These are phyloP conservation scores for Drosophila macrospina DNA, from an alignment of 2,888 invertebrate species.

Conservation along the genomic window DNA sequence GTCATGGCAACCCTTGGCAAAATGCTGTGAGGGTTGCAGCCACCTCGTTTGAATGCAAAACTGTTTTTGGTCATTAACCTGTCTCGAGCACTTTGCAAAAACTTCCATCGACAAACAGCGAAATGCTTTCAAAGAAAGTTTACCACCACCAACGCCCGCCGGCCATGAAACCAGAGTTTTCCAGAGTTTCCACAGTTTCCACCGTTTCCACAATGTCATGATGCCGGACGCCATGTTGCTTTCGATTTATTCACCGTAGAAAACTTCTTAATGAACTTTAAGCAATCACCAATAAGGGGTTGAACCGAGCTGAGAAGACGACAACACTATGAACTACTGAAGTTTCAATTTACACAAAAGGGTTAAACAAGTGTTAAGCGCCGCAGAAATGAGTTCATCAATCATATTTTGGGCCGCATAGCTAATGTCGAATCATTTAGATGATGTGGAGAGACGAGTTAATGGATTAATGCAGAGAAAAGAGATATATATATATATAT, in stretches of 20 bases:
- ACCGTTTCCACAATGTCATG: slow-evolving; percentile 65
- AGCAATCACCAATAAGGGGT: slow-evolving; percentile 24
- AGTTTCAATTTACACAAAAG: slow-evolving; percentile 58
- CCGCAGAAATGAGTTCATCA: slow-evolving; percentile 58
- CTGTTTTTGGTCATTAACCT: slow-evolving; percentile 80
- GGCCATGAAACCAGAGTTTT: slow-evolving; percentile 38
- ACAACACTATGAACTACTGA: background rate
- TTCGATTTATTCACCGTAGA: slow-evolving; percentile 18
- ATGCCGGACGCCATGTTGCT: slow-evolving; percentile 57
- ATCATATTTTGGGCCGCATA: slow-evolving; percentile 65
- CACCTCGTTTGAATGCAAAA: slow-evolving; percentile 77
- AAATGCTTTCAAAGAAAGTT: slow-evolving; percentile 71
- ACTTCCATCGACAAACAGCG: slow-evolving; percentile 50
- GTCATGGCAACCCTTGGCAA: slow-evolving; percentile 75
- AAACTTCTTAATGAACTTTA: slow-evolving; percentile 78
- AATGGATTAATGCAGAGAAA: slow-evolving; percentile 7
- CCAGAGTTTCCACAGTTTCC: slow-evolving; percentile 56
- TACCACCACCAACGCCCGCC: slow-evolving; percentile 61
- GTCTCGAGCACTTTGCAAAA: slow-evolving; percentile 76
- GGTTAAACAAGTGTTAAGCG: slow-evolving; percentile 79
- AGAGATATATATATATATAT: too few species aligned
- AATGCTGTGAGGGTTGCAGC: slow-evolving; percentile 40
- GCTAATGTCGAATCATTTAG: slow-evolving; percentile 52
- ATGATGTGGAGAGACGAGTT: slow-evolving; percentile 4
- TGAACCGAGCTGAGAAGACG: background rate